Conservation (phyloP, 2,888 invertebrate species). For the Lepeophtheirus nordmannii region DNA sequence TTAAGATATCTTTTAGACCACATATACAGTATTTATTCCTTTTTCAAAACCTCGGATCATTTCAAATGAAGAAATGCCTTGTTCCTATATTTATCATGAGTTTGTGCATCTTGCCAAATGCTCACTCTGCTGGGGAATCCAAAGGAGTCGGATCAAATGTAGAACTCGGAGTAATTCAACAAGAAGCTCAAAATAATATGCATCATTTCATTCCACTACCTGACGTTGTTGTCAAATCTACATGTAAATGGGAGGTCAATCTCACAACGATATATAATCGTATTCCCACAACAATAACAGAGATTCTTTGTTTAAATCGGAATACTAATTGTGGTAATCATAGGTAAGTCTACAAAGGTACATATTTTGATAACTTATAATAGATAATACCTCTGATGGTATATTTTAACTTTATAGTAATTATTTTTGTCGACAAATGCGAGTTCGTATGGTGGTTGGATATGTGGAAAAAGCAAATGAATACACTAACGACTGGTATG, state of each 20-base stretch:
- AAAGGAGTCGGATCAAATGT: too few relatives aligned
- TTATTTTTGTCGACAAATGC: not conserved
- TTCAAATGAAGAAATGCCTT: too few relatives aligned
- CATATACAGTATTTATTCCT: too few relatives aligned
- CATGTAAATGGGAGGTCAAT: not conserved
- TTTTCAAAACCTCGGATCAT: too few relatives aligned
- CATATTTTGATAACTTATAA: not conserved
- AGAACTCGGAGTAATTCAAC: too few relatives aligned
- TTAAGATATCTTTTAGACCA: too few relatives aligned
- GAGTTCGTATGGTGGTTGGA: not conserved
- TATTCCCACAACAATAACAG: not conserved
- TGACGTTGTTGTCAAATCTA: not conserved
- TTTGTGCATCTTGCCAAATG: too few relatives aligned
- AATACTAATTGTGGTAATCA: not conserved
- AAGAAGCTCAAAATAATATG: not conserved
- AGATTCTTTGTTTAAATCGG: not conserved
- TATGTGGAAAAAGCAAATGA: not conserved
- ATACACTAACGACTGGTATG: not conserved
- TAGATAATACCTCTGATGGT: not conserved
- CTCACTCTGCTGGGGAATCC: too few relatives aligned
- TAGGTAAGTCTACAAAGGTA: not conserved
- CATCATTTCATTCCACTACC: not conserved
- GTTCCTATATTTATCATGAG: too few relatives aligned
- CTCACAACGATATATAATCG: not conserved
- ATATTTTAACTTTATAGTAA: not conserved